Conservation (phyloP, 2,797 vertebrate species). For the Gastrophryne carolinensis region DNA sequence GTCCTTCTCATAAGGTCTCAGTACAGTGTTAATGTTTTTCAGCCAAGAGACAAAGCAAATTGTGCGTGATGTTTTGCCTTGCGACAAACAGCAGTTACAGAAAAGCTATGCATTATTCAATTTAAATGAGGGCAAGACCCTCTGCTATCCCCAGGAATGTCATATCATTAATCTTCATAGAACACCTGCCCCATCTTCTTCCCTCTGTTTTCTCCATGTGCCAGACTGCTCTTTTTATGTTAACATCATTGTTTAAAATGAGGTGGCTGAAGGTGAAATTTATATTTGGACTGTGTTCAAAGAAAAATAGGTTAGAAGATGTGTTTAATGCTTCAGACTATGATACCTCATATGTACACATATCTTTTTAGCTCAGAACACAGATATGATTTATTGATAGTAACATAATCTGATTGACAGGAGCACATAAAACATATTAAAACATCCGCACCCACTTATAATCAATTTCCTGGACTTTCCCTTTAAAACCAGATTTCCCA, state of each 20-base stretch:
- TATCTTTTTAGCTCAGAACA: too few species aligned
- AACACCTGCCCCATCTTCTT: conserved; percentile 52
- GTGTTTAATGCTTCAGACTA: not conserved
- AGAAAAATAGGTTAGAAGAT: not conserved
- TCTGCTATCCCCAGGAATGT: conserved; percentile 68
- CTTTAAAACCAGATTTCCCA: too few species aligned
- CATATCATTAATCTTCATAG: conserved; percentile 64
- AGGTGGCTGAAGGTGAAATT: not conserved
- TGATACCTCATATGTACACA: not conserved
- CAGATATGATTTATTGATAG: too few species aligned
- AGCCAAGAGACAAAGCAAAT: conserved; percentile 15
- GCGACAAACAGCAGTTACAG: conserved; percentile 34
- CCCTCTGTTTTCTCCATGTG: conserved; percentile 36
- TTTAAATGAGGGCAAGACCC: conserved; percentile 76
- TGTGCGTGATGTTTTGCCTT: conserved; percentile 14
- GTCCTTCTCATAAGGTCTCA: conserved; percentile 53
- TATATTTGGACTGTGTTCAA: not conserved
- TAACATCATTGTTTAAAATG: not conserved
- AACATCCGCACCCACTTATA: too few species aligned
- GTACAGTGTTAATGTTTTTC: conserved; percentile 49
- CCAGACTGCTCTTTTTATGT: not conserved
- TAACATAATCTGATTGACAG: too few species aligned
- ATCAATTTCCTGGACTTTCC: too few species aligned
- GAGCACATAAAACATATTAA: too few species aligned
- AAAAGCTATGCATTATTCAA: conserved; percentile 68